Evolutionary conservation across 2,113 vertebrate genomes (phyloP), one percentile per base, ranked within the genome.

Genomic region (Phyllostomus hastatus): DNA sequence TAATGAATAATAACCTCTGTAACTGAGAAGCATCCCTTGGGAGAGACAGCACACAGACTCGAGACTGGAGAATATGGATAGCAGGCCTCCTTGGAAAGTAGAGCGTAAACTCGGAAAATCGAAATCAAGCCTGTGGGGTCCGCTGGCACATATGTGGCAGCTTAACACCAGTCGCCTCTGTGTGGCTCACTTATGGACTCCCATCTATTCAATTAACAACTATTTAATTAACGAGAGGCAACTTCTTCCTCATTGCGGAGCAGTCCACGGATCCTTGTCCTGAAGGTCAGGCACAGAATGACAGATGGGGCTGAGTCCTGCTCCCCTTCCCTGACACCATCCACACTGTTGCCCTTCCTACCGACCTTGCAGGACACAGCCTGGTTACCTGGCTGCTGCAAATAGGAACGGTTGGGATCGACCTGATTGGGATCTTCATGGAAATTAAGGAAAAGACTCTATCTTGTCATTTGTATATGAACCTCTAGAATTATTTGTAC

Each of bases 151-250:
- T 31, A 33, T 4, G 38, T 10, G 87, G 66, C 79, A 90, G 87
- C 28, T 87, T 91, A 87, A 66, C 46, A 61, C 79, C 83, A 10
- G 50, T 57, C 4, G 1, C 14, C 9, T 91, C 66, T 76, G 6
- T 59, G 38, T 0, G 7, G n/a, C 48, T 94, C 66, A 31, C 75
- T 91, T 70, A 10, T 1, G 22, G 59, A 15, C 28, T 64, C 57
- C 57, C 57, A 59, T 59, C 22, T 59, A 59, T 59, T 59, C 57
- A 59, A 59, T 59, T 24, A 59, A 59, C 22, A 24, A 9, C 57
- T 59, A 24, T 88, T 97, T 96, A 92, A 97, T 92, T 92, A 82
- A 88, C 86, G 69, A 92, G 59, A 94, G 70, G 73, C 78, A 89
- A 81, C 61, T 67, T 85, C 54, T 88, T 75, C 73, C 81, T 94